Percentiles rank a stretch among this genome's conserved stretches.
Evolutionary conservation across 2,797 vertebrate genomes (phyloP).

Genomic region (Halcyon smyrnensis): DNA sequence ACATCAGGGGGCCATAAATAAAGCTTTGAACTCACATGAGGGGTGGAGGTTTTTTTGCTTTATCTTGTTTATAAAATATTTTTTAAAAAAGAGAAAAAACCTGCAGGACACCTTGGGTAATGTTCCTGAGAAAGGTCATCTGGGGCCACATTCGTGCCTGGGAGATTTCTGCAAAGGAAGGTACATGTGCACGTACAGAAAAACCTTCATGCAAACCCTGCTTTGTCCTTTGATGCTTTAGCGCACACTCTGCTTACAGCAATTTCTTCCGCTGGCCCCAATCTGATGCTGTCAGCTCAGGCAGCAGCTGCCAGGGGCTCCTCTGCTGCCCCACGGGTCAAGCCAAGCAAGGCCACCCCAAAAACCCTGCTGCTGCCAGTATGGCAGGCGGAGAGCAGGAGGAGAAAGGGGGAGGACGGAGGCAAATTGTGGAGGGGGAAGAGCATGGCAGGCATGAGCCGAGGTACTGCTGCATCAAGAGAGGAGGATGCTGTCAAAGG

Average conservation of each 20-base stretch:
- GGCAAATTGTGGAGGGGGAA: background rate
- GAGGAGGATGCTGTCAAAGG: background rate
- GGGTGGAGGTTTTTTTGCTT: background rate
- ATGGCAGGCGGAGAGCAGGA: background rate
- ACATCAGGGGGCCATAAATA: background rate
- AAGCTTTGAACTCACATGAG: background rate
- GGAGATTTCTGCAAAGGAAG: background rate
- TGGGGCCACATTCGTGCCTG: background rate
- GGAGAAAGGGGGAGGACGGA: background rate
- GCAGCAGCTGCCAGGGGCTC: background rate
- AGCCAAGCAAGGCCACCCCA: background rate
- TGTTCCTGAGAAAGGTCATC: background rate
- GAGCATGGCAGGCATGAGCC: fast-evolving
- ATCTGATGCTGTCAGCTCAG: background rate
- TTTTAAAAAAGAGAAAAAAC: background rate
- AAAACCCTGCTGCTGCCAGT: background rate
- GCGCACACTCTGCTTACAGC: fast-evolving
- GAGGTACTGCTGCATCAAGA: background rate
- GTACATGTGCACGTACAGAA: background rate
- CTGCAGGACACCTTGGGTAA: slow-evolving; percentile 10
- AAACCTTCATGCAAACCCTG: background rate
- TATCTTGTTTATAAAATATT: background rate
- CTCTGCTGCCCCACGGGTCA: background rate
- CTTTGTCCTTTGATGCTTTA: background rate
- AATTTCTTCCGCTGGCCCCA: background rate